phyloP scores from a whole-genome alignment of 2,113 vertebrate genomes.

The Hippoglossus stenolepis region DNA sequence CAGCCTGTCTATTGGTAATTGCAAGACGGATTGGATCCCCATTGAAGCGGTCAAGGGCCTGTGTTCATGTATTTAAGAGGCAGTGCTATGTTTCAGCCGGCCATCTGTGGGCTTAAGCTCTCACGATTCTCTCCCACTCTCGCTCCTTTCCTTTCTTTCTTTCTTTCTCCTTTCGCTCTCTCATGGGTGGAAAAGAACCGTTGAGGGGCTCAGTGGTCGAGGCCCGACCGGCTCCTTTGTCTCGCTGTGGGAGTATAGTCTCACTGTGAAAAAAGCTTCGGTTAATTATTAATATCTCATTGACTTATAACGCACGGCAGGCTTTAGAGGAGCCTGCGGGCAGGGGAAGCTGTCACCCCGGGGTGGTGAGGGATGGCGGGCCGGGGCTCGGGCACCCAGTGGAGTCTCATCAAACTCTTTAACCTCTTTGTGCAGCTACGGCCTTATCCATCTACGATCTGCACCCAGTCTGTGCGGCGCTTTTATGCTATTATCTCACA shows the following conservation, averaged over 20 bases:
- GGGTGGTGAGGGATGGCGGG: slow-evolving; percentile 53
- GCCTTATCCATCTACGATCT: slow-evolving; percentile 18
- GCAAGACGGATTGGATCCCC: slow-evolving; percentile 61
- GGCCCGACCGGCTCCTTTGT: slow-evolving; percentile 60
- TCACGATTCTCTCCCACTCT: slow-evolving; percentile 56
- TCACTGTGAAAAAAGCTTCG: slow-evolving; percentile 44
- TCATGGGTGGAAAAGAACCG: slow-evolving; percentile 65
- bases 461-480: not conserved
- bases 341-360: slow-evolving; percentile 58
- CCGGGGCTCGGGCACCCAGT: slow-evolving; percentile 26
- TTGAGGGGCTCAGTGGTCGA: slow-evolving; percentile 45
- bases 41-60: slow-evolving; percentile 61
- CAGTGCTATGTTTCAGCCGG: slow-evolving; percentile 66
- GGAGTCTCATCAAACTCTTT: slow-evolving; percentile 27
- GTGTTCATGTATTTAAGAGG: slow-evolving; percentile 69
- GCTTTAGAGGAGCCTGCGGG: slow-evolving; percentile 53
- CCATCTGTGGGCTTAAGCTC: slow-evolving; percentile 70
- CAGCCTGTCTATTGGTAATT: slow-evolving; percentile 51
- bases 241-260: slow-evolving; percentile 65
- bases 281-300: slow-evolving; percentile 80
- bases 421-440: slow-evolving; percentile 36
- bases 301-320: slow-evolving; percentile 65
- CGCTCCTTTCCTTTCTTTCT: slow-evolving; percentile 43
- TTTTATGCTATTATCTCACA: not conserved
- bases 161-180: slow-evolving; percentile 21